A percentile compares a stretch with the other conserved stretches of the same genome.
phyloP scores from a whole-genome alignment of 1,140 invertebrate species.

The Liolophura sinensis region DNA sequence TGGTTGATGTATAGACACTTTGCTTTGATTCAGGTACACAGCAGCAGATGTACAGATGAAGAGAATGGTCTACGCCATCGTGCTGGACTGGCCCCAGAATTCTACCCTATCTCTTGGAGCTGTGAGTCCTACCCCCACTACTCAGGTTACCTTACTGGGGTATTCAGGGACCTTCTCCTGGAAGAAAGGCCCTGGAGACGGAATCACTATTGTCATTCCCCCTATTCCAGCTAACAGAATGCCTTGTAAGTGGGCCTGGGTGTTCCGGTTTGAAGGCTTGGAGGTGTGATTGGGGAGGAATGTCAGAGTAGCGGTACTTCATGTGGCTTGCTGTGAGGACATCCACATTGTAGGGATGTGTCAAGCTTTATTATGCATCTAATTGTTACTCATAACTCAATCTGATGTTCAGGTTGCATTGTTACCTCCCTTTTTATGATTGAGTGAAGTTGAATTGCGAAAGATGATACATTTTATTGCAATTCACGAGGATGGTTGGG shows the following conservation, averaged over 20 bases:
- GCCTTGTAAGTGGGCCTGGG: slow-evolving; percentile 44
- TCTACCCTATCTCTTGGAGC: slow-evolving; percentile 30
- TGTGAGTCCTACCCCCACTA: slow-evolving; percentile 23
- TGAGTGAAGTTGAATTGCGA: no score
- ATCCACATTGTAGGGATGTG: no score
- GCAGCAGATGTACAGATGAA: no score
- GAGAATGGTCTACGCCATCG: slow-evolving; percentile 48
- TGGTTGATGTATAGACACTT: no score
- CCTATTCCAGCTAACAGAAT: slow-evolving; percentile 28
- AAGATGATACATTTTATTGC: no score
- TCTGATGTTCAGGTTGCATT: no score
- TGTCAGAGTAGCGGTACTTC: background rate
- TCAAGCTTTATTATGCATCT: no score
- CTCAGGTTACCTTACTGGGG: slow-evolving; percentile 36
- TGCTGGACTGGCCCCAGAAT: slow-evolving; percentile 31
- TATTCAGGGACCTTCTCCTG: slow-evolving; percentile 26
- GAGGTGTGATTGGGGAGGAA: background rate
- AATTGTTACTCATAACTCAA: no score
- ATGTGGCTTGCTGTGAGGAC: no score
- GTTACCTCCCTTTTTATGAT: no score
- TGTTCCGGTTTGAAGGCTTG: slow-evolving; percentile 30
- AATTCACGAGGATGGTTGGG: no score
- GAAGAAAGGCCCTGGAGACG: slow-evolving; percentile 15
- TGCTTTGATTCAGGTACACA: no score
- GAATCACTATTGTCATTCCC: slow-evolving; percentile 34